These are phyloP conservation scores for Nomada hirtipes DNA, from an alignment of 2,888 invertebrate species.

Conservation along the genomic window DNA sequence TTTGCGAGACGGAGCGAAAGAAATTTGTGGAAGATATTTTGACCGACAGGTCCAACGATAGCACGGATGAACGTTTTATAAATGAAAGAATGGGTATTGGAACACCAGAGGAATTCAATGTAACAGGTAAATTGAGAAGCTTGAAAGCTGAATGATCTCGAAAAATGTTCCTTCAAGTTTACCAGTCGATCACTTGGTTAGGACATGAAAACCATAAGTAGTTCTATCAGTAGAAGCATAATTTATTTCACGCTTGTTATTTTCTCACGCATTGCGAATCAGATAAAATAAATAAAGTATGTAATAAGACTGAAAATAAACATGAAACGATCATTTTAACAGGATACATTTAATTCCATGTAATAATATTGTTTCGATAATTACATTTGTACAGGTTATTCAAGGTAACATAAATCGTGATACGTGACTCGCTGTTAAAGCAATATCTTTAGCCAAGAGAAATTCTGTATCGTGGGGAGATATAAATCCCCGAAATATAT, in stretches of 20 bases:
- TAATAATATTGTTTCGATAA: conserved; percentile 15
- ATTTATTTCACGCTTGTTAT: no score
- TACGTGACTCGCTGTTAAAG: conserved; percentile 31
- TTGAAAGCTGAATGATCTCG: conserved; percentile 14
- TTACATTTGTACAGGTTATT: conserved; percentile 36
- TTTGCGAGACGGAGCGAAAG: background rate
- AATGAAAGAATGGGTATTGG: conserved; percentile 29
- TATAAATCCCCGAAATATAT: conserved; percentile 48
- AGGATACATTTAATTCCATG: background rate
- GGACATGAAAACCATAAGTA: no score
- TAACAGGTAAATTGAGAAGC: conserved; percentile 30
- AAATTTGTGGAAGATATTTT: background rate
- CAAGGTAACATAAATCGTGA: conserved; percentile 27
- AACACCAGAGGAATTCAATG: conserved; percentile 22
- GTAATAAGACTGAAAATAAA: no score
- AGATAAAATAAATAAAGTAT: no score
- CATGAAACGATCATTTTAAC: no score
- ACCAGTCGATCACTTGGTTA: no score
- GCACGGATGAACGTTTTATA: conserved; percentile 14
- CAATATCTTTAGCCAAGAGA: conserved; percentile 34
- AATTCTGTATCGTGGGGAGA: conserved; percentile 19
- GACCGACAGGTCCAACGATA: background rate
- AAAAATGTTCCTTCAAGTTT: no score
- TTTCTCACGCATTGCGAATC: no score
- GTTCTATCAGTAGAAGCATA: no score